phyloP scores from a whole-genome alignment of 2,888 invertebrate genomes.

The Rhyacophila evoluta region DNA sequence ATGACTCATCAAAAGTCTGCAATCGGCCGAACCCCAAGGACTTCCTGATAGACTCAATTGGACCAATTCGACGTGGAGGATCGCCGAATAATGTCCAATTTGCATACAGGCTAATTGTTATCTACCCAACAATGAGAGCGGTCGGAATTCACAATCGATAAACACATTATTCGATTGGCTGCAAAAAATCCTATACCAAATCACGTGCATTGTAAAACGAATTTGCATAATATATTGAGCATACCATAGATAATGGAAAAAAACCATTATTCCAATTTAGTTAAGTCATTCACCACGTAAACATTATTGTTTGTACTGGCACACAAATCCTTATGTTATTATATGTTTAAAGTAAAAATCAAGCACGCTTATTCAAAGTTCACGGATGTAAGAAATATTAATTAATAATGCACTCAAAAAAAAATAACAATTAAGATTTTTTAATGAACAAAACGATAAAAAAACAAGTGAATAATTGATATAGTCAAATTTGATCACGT shows the following conservation, averaged over 20 bases:
- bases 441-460: too few species aligned
- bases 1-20: background rate
- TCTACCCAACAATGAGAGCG: background rate
- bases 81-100: slow-evolving; percentile 1
- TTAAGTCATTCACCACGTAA: too few species aligned
- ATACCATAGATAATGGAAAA: background rate
- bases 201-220: background rate
- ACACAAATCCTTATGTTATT: too few species aligned
- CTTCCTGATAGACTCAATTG: slow-evolving; percentile 9
- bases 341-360: too few species aligned
- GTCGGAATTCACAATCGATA: background rate
- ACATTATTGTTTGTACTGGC: too few species aligned
- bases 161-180: background rate
- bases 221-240: background rate
- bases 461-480: too few species aligned
- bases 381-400: too few species aligned
- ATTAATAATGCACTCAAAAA: too few species aligned
- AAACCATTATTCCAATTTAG: background rate
- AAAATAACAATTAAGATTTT: too few species aligned
- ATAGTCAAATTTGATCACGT: too few species aligned
- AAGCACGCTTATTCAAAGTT: too few species aligned
- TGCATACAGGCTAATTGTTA: slow-evolving; percentile 1
- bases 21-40: background rate
- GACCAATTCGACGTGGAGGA: background rate
- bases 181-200: background rate